These are phyloP conservation scores for Eciton burchellii DNA, from an alignment of 1,140 invertebrate genomes.

Conservation along the genomic window DNA sequence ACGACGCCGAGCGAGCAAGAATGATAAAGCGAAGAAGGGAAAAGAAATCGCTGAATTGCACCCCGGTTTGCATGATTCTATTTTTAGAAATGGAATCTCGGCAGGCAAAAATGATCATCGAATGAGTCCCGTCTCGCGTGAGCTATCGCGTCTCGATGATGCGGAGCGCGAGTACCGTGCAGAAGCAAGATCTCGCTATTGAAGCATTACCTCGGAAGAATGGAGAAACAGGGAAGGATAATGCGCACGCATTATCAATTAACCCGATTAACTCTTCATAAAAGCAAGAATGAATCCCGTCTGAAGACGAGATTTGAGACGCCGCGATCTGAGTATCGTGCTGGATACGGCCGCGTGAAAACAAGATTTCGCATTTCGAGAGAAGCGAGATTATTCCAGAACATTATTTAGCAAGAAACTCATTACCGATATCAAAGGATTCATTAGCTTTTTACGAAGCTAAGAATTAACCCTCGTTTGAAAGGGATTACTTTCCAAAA, in stretches of 20 bases:
- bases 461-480: conserved; percentile 2
- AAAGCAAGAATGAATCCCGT: no score
- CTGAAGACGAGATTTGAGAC: no score
- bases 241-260: no score
- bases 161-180: no score
- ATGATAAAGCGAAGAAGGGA: conserved; percentile 52
- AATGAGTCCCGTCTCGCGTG: background rate
- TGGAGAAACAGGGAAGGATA: no score
- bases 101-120: background rate
- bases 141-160: background rate
- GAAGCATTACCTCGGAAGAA: no score
- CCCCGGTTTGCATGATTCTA: conserved; percentile 32
- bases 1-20: conserved; percentile 11
- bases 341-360: no score
- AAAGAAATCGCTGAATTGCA: conserved; percentile 65
- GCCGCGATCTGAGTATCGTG: no score
- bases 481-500: background rate
- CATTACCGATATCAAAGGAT: background rate
- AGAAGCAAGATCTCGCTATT: background rate
- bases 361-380: no score
- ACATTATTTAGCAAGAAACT: background rate
- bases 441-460: background rate
- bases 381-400: background rate
- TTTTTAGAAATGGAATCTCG: conserved; percentile 12
- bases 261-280: no score